Base-by-base conservation (phyloP, 2,797 vertebrate species). In the Micrastur ruficollis region DNA sequence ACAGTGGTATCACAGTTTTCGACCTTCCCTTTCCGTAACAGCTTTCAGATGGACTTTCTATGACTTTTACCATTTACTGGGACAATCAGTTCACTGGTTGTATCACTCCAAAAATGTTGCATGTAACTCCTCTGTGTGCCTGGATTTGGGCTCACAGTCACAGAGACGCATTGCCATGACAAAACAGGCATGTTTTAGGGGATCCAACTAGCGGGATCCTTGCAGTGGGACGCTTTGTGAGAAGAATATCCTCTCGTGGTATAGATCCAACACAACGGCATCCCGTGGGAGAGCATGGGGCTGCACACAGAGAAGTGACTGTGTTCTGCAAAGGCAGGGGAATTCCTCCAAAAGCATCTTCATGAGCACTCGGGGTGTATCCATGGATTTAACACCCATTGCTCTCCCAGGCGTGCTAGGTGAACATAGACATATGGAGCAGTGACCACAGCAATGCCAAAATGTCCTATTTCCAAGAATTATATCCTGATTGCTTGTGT, bases 111-210 rank as follows among this genome's bases (percentile, higher is more conserved):
- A 21, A 14, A 13, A 4, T 12, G 10, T 8, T 4, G 20, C 19
- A 12, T 9, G 42, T 34, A 19, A 18, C 63, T 32, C 8, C 40
- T 19, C 62, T 8, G 23, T 6, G 17, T 29, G 40, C 49, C 34
- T 4, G 44, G 23, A 14, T 1, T 2, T 5, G 9, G n/a, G 50
- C 20, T 53, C 44, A 2, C 23, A 5, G 0, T 23, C 27, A 1
- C 34, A 12, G 74, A 11, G 74, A 7, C 0, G 34, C 7, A 3
- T 5, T 4, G 2, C 8, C 31, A 9, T 1, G 3, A 6, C n/a
- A 27, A 20, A 20, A 7, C 6, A 3, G 46, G 52, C 70, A 12
- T 15, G 27, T 26, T n/a, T 21, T 3, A 17, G 58, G 46, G 42
- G 32, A 6, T 15, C 46, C 25, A 26, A 6, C 12, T 13, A 6